Base-by-base conservation (phyloP, 2,888 invertebrate genomes). In the Stramonita haemastoma region DNA sequence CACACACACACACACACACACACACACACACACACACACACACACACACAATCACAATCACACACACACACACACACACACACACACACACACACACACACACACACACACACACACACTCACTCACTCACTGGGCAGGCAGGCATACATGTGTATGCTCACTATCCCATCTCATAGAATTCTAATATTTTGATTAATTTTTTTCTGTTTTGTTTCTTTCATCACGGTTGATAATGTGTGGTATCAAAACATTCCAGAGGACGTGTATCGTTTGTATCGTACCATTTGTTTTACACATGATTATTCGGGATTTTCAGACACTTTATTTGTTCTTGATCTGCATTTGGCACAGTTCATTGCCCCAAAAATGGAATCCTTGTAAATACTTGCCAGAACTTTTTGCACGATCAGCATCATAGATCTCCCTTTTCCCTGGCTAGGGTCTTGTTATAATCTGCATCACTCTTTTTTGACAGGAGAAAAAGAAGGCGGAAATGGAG, bases 31-130 rank as follows among this genome's bases (percentile, higher is more conserved):
- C 60, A 60, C 60, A 60, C 60, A 60, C 60, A 60, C 60, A 60
- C 60, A 60, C 60, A 60, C 60, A 60, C 60, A 60, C 77, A 81
- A 13, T 19, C 81, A 81, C 81, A 81, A 0, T 0, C 81, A 26
- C 81, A 81, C 81, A 36, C 81, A 34, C 81, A 81, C 81, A 81
- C 81, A 34, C 81, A 81, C 81, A 81, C 81, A 81, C 81, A 81
- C 36, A 70, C 70, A 70, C 70, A 70, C 22, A 22, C 11, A 70
- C 15, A 70, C 11, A 22, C 70, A 70, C 22, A 13, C 15, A 17
- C 22, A 22, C 70, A 70, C 22, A 22, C 22, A 1, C 36, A 36
- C 81, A 19, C 36, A 81, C 36, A 34, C 15, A 15, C 29, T 19
- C 46, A 46, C 46, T 46, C 46, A 46, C 46, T 46, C 46, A 46